Evolutionary conservation across 35 echinoderm and acorn worm species (phyloP).

Genomic region (Anneissia japonica): DNA sequence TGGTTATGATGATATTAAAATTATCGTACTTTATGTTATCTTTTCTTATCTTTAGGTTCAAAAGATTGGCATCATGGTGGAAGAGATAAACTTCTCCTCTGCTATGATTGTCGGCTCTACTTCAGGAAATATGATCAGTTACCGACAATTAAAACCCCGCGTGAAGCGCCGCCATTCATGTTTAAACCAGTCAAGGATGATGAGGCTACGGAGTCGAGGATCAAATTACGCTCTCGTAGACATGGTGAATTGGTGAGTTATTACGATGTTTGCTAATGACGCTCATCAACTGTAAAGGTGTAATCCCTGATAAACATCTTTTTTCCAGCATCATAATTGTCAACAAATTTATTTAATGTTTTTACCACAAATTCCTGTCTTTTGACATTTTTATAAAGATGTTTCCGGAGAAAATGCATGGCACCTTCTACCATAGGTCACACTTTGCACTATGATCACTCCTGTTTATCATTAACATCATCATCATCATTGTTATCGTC

Average conservation of each 20-base stretch:
- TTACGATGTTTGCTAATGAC: too few relatives aligned
- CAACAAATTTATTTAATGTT: too few relatives aligned
- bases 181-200: conserved; percentile 92
- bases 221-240: conserved; percentile 57
- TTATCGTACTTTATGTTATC: background rate
- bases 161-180: conserved; percentile 77
- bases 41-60: conserved; percentile 40
- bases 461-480: too few relatives aligned
- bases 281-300: too few relatives aligned
- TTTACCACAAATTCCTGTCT: too few relatives aligned
- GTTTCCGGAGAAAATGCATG: too few relatives aligned
- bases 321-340: too few relatives aligned
- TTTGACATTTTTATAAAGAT: too few relatives aligned
- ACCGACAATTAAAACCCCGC: conserved; percentile 42
- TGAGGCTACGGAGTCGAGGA: conserved; percentile 49
- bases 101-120: conserved; percentile 55
- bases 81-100: conserved; percentile 63
- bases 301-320: too few relatives aligned
- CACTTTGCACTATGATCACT: too few relatives aligned
- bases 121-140: conserved; percentile 92
- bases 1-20: background rate
- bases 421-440: too few relatives aligned
- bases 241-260: conserved; percentile 68
- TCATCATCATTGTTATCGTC: too few relatives aligned
- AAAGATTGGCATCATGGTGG: conserved; percentile 94